Evolutionary conservation across 2,797 vertebrate genomes (phyloP), one percentile per base, ranked within the genome.

Genomic region (Hydrocynus forskahlii): DNA sequence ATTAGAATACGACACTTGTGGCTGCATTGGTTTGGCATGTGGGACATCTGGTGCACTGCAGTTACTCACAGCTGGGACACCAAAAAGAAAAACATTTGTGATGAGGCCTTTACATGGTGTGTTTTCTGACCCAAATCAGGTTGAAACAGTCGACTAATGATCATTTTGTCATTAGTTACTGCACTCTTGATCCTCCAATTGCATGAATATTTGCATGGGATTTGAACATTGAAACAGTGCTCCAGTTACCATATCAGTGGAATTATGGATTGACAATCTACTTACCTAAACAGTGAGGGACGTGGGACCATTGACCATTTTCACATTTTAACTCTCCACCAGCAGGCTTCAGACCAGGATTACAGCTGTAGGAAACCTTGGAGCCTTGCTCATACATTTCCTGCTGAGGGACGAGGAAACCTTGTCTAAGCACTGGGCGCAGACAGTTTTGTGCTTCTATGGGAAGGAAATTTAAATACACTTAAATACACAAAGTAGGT

Each of bases 231-330:
- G n/a, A n/a, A n/a, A n/a, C n/a, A n/a, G n/a, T n/a, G n/a, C n/a
- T n/a, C n/a, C n/a, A n/a, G n/a, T n/a, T n/a, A n/a, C n/a, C n/a
- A n/a, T n/a, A n/a, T n/a, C n/a, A n/a, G n/a, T n/a, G n/a, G n/a
- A n/a, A n/a, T n/a, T n/a, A n/a, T n/a, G n/a, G n/a, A 29, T 29
- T 29, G 29, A 29, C 1, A 29, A 29, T 19, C 13, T 8, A 84
- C 89, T 82, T 71, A 92, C 91, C 14, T 21, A 91, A 86, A 38
- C 92, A 93, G 9, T 62, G 40, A 0, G 91, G 90, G 21, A 0
- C 0, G 25, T 25, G 75, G 17, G 29, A 60, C 92, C 91, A 92
- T 4, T 0, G 0, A 0, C 86, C 88, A 35, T 52, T 13, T 0
- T 13, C 0, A 86, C 92, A 93, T 7, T 10, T 78, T 75, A n/a